Conservation (phyloP, 2,888 invertebrate species). For the Thereva nobilitata region DNA sequence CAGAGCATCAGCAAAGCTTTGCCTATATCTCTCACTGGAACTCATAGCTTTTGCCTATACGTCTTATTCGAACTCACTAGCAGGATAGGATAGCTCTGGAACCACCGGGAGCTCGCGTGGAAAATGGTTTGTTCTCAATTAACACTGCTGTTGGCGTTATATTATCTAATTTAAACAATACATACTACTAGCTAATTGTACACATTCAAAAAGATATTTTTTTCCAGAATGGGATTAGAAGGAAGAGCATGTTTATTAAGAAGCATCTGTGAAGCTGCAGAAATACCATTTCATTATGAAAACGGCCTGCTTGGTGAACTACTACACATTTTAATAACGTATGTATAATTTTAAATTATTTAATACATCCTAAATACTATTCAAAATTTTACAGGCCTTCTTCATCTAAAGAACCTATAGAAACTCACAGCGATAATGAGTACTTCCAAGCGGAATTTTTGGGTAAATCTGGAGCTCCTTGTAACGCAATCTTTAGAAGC, state of each 20-base stretch:
- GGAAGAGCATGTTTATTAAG: constrained; percentile 74
- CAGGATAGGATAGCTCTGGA: too few species aligned
- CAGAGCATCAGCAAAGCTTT: too few species aligned
- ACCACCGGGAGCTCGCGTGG: too few species aligned
- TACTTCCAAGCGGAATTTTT: constrained; percentile 74
- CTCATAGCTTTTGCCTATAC: too few species aligned
- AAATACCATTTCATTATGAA: constrained; percentile 68
- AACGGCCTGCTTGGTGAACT: constrained; percentile 76
- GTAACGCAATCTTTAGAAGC: constrained; percentile 49
- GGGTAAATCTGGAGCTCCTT: constrained; percentile 60
- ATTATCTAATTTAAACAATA: too few species aligned
- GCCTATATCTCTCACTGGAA: too few species aligned
- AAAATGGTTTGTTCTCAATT: too few species aligned
- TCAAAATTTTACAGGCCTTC: constrained; percentile 65
- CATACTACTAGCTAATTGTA: too few species aligned
- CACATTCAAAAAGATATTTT: neutral
- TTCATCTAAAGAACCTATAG: constrained; percentile 66
- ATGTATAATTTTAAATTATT: constrained; percentile 54
- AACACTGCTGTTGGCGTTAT: too few species aligned
- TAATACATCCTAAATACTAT: neutral
- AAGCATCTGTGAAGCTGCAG: constrained; percentile 76
- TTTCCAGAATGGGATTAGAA: constrained; percentile 65
- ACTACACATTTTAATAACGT: constrained; percentile 76
- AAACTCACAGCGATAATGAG: constrained; percentile 70
- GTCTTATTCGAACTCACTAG: too few species aligned